Conservation (phyloP, 2,113 vertebrate genomes). For the Macroglossus sobrinus region DNA sequence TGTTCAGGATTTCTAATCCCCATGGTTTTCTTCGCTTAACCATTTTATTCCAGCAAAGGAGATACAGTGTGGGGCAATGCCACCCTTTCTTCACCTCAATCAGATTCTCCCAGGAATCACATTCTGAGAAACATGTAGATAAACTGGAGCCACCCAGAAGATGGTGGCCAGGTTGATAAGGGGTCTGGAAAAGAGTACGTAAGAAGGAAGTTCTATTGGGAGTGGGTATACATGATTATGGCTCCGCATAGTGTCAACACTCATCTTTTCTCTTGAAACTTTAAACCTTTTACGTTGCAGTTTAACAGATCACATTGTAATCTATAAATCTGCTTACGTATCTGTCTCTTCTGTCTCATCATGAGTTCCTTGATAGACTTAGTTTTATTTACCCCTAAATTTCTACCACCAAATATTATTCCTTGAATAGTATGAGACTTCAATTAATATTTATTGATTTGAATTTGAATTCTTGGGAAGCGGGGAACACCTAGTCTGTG, state of each 20-base stretch:
- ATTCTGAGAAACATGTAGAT: neutral
- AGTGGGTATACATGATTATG: neutral
- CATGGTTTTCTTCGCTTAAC: neutral
- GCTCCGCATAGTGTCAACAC: neutral
- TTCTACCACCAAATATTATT: neutral
- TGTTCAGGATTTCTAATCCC: neutral
- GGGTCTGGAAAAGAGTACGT: neutral
- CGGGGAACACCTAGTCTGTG: neutral
- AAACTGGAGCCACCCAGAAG: neutral
- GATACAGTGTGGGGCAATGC: neutral
- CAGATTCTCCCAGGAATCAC: neutral
- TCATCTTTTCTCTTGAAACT: neutral
- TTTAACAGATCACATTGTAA: neutral
- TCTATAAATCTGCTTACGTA: neutral
- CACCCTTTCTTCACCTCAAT: neutral
- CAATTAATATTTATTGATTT: neutral
- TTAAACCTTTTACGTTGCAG: neutral
- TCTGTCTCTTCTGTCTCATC: neutral
- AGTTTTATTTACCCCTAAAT: neutral
- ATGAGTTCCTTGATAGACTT: neutral
- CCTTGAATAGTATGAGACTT: neutral
- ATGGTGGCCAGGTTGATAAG: neutral
- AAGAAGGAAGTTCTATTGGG: neutral
- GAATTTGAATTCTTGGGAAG: neutral
- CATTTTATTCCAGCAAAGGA: neutral